phyloP scores from a whole-genome alignment of 1,140 invertebrate genomes.

The Phenacoccus solenopsis region DNA sequence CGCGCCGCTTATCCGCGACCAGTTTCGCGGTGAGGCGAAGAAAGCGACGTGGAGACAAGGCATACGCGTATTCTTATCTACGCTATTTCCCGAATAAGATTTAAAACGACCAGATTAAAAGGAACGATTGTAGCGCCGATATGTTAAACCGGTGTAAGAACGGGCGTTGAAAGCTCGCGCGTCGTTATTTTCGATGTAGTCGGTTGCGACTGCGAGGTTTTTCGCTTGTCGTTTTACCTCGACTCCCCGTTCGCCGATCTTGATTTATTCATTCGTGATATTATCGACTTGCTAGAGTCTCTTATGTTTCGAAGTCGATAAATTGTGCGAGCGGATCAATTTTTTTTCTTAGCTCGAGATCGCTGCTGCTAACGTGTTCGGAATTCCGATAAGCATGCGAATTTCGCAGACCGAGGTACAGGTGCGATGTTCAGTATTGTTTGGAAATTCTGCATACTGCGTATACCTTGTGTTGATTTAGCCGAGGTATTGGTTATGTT shows the following conservation, averaged over 20 bases:
- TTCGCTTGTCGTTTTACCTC: too few relatives aligned
- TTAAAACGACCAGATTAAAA: constrained; percentile 3
- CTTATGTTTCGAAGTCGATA: not conserved
- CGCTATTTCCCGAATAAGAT: not conserved
- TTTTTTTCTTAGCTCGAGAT: too few relatives aligned
- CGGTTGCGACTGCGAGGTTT: too few relatives aligned
- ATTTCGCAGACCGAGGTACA: too few relatives aligned
- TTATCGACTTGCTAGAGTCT: not conserved
- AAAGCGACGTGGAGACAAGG: not conserved
- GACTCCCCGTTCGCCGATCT: not conserved
- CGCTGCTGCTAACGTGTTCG: too few relatives aligned
- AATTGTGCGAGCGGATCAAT: not conserved
- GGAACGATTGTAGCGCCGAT: not conserved
- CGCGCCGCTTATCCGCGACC: not conserved
- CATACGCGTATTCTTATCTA: not conserved
- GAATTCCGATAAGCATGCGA: too few relatives aligned
- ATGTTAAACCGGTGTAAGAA: not conserved
- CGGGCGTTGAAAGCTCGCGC: not conserved
- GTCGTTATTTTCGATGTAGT: too few relatives aligned
- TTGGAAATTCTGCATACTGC: too few relatives aligned
- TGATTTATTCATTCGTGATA: not conserved
- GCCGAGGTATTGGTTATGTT: too few relatives aligned
- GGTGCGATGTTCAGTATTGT: too few relatives aligned
- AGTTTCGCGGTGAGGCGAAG: not conserved
- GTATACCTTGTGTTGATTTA: too few relatives aligned